Conservation (phyloP, 2,888 invertebrate genomes). For the Dorcus hopei region DNA sequence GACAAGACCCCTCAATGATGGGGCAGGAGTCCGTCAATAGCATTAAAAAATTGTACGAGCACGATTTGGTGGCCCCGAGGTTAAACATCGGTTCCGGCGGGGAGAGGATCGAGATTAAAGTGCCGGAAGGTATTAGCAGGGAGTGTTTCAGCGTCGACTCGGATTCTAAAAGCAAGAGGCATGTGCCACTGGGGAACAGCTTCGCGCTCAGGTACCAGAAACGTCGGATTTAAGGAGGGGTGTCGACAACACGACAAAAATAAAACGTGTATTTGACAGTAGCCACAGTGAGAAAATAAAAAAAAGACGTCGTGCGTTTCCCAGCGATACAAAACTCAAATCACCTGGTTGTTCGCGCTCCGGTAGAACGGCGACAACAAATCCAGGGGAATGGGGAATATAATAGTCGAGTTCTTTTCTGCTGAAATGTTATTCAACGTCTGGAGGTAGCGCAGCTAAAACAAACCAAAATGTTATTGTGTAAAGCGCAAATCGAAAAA, state of each 20-base stretch:
- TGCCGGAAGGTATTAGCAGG: constrained; percentile 9
- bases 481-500: not conserved
- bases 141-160: constrained; percentile 3
- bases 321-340: not conserved
- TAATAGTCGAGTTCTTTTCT: constrained; percentile 92
- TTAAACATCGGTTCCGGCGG: constrained; percentile 14
- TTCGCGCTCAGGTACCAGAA: constrained; percentile 16
- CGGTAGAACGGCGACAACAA: constrained; percentile 38
- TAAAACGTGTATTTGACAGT: no score
- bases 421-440: constrained; percentile 88
- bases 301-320: no score
- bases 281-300: no score
- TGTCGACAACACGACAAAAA: no score
- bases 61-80: constrained; percentile 9
- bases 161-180: not conserved
- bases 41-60: constrained; percentile 9
- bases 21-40: not conserved
- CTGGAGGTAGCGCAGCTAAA: constrained; percentile 81
- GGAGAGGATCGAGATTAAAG: constrained; percentile 13
- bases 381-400: constrained; percentile 90
- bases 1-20: not conserved
- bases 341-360: not conserved
- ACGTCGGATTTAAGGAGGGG: constrained; percentile 4
- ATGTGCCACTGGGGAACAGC: constrained; percentile 5
- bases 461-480: constrained; percentile 25